These are phyloP conservation scores for Centropristis striata DNA, from an alignment of 2,113 vertebrate genomes.

Conservation along the genomic window DNA sequence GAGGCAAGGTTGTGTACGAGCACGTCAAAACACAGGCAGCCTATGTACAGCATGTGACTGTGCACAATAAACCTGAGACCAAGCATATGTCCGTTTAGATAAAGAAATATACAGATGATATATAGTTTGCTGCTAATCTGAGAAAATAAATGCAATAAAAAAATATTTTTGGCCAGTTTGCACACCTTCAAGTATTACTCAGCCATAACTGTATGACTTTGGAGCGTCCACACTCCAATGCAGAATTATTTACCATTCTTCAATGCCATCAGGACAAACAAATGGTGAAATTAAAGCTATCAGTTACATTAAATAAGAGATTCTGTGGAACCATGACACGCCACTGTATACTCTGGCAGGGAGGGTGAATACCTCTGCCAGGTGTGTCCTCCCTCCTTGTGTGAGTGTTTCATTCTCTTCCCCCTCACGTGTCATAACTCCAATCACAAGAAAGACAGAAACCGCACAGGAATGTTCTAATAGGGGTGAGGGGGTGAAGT, in stretches of 20 bases:
- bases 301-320: conserved; percentile 12
- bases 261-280: neutral
- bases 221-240: neutral
- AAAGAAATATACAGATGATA: conserved; percentile 4
- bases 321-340: conserved; percentile 4
- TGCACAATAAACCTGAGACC: conserved; percentile 42
- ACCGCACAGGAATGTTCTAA: conserved; percentile 24
- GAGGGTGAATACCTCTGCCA: conserved; percentile 53
- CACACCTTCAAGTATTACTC: conserved; percentile 40
- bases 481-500: neutral
- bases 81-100: conserved; percentile 4
- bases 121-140: neutral
- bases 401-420: conserved; percentile 12
- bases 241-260: neutral
- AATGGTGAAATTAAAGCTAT: neutral
- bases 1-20: conserved; percentile 56
- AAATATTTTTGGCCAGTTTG: neutral
- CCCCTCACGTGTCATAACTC: conserved; percentile 15
- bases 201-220: neutral
- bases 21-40: conserved; percentile 55
- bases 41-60: conserved; percentile 22
- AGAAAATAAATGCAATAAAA: conserved; percentile 3
- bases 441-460: conserved; percentile 11
- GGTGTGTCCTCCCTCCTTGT: conserved; percentile 58
- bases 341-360: conserved; percentile 19